Percentiles rank a stretch among this genome's conserved stretches.
Conservation (phyloP, 2,888 invertebrate species). For the Phasia obesa region DNA sequence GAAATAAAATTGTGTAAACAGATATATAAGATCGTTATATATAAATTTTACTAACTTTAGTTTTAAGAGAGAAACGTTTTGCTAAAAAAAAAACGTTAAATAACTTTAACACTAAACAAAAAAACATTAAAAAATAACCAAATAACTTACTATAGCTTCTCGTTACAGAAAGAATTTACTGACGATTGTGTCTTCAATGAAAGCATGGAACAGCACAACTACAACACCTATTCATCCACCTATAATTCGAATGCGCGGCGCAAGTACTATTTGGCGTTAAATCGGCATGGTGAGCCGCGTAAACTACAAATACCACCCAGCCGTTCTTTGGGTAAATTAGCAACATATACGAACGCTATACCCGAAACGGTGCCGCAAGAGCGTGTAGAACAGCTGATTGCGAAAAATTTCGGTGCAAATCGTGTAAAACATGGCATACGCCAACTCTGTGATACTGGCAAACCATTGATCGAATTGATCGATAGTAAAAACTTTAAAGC, state of each 20-base stretch:
- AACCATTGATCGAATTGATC: slow-evolving; percentile 81
- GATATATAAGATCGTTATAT: too few relatives aligned
- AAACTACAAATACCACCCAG: slow-evolving; percentile 88
- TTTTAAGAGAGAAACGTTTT: slow-evolving; percentile 2
- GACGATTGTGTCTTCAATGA: slow-evolving; percentile 94
- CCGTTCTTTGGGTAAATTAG: slow-evolving; percentile 88
- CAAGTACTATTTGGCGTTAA: slow-evolving; percentile 90
- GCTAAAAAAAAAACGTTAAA: too few relatives aligned
- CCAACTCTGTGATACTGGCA: slow-evolving; percentile 83
- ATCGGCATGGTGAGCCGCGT: slow-evolving; percentile 88
- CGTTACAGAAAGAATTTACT: slow-evolving; percentile 92
- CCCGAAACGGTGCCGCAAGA: slow-evolving; percentile 84
- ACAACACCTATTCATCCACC: slow-evolving; percentile 92
- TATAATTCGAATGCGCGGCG: slow-evolving; percentile 88
- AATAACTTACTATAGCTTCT: slow-evolving; percentile 80
- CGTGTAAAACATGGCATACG: slow-evolving; percentile 82
- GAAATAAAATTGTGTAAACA: too few relatives aligned
- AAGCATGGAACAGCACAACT: slow-evolving; percentile 91
- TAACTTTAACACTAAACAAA: slow-evolving; percentile 58
- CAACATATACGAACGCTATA: slow-evolving; percentile 89
- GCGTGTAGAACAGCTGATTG: slow-evolving; percentile 83
- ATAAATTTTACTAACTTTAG: not conserved
- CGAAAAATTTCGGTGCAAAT: slow-evolving; percentile 83
- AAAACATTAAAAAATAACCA: slow-evolving; percentile 75
- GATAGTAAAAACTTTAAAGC: slow-evolving; percentile 82